These are phyloP conservation scores for Pentalonia nigronervosa DNA, from an alignment of 1,140 invertebrate genomes.

Conservation along the genomic window DNA sequence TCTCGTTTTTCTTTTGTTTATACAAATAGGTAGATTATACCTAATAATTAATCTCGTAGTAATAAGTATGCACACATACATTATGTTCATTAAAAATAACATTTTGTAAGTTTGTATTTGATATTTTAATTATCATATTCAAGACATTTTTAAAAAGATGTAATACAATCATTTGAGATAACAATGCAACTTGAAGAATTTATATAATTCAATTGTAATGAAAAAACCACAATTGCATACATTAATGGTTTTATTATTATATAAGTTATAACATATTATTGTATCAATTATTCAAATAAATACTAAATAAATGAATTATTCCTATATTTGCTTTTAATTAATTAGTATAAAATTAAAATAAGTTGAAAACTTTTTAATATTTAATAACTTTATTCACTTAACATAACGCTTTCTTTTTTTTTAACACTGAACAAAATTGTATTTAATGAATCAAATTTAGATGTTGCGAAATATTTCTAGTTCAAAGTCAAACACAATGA, in stretches of 20 bases:
- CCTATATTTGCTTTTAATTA: background rate
- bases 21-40: background rate
- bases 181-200: background rate
- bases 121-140: background rate
- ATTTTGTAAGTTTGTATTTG: background rate
- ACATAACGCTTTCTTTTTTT: background rate
- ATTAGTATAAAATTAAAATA: background rate
- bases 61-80: background rate
- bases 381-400: background rate
- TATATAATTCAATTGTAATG: background rate
- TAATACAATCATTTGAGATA: background rate
- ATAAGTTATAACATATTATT: background rate
- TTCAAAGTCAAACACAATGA: background rate
- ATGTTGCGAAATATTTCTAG: background rate
- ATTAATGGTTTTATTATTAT: background rate
- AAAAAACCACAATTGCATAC: background rate
- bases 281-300: background rate
- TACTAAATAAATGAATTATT: background rate
- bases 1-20: background rate
- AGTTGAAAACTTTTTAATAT: background rate
- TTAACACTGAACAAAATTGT: background rate
- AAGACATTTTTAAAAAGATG: background rate
- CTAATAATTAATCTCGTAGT: background rate
- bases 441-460: background rate
- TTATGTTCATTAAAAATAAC: background rate